These are phyloP conservation scores for Galbula dea DNA, from an alignment of 2,113 vertebrate species.

Conservation along the genomic window DNA sequence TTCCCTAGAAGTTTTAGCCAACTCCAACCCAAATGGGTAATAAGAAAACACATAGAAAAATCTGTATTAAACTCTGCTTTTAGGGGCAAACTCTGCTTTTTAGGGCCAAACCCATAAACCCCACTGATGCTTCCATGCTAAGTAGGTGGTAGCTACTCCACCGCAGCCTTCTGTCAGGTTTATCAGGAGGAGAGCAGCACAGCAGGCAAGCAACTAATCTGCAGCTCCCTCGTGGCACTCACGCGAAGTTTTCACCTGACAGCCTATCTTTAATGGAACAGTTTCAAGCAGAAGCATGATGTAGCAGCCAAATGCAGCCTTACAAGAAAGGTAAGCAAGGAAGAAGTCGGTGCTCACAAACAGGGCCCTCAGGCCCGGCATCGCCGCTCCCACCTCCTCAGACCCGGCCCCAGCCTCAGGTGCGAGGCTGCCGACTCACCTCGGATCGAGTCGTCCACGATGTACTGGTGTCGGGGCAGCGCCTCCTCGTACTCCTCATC, in stretches of 20 bases:
- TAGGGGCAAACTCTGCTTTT: not conserved
- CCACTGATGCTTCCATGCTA: fast-evolving
- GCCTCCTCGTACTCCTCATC: slow-evolving; percentile 60
- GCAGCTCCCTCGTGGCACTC: fast-evolving
- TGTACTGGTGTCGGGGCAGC: slow-evolving; percentile 48
- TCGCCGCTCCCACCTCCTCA: not conserved
- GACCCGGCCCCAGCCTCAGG: not conserved
- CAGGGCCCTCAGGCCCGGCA: not conserved
- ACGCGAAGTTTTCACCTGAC: not conserved
- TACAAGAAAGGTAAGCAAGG: fast-evolving
- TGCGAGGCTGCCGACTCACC: slow-evolving; percentile 38
- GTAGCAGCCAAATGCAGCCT: not conserved
- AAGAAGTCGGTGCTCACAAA: fast-evolving
- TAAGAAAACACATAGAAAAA: not conserved
- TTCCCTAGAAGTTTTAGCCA: not conserved
- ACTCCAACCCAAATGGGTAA: not conserved
- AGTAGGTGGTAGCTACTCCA: no score
- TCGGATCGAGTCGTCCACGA: slow-evolving; percentile 66
- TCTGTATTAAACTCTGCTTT: not conserved
- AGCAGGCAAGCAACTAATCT: no score
- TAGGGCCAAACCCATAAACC: not conserved
- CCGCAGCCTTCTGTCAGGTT: not conserved
- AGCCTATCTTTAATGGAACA: not conserved
- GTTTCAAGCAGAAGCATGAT: not conserved
- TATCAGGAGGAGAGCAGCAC: no score